Percentiles rank a stretch among this genome's conserved stretches.
phyloP scores from a whole-genome alignment of 2,888 invertebrate species.

The Camptogramma bilineatum region DNA sequence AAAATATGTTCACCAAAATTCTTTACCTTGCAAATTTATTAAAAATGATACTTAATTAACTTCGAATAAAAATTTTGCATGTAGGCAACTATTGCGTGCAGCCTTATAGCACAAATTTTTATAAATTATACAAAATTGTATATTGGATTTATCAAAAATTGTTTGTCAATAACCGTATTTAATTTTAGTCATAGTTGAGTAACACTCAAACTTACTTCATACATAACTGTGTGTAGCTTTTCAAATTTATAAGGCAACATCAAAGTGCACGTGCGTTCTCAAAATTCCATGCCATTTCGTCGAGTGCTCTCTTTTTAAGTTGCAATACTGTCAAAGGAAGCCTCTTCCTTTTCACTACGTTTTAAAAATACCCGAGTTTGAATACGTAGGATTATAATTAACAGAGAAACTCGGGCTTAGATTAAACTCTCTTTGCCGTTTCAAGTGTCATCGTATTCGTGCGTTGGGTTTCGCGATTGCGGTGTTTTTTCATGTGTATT shows the following conservation, averaged over 20 bases:
- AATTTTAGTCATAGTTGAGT: background rate
- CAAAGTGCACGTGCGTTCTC: constrained; percentile 34
- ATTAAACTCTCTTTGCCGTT: constrained; percentile 71
- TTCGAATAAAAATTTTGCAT: too few species aligned
- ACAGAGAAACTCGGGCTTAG: constrained; percentile 64
- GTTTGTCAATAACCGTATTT: too few species aligned
- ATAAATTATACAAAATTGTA: too few species aligned
- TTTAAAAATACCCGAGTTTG: constrained; percentile 64
- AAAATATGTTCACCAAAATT: background rate
- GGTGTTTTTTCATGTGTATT: constrained; percentile 21
- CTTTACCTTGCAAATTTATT: background rate
- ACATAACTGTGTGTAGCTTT: constrained; percentile 2
- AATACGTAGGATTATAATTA: constrained; percentile 69
- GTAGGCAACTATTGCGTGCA: too few species aligned
- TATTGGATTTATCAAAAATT: too few species aligned
- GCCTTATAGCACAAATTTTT: too few species aligned
- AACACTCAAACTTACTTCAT: constrained; percentile 1
- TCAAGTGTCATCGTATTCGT: constrained; percentile 65
- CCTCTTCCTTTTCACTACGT: constrained; percentile 80
- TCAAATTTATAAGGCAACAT: constrained; percentile 24
- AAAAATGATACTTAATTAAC: too few species aligned
- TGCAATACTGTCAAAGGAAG: constrained; percentile 70
- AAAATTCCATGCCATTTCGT: constrained; percentile 34
- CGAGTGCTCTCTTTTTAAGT: constrained; percentile 58
- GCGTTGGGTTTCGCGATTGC: constrained; percentile 54